phyloP scores from a whole-genome alignment of 1,140 invertebrate genomes.

The Nasonia vitripennis region DNA sequence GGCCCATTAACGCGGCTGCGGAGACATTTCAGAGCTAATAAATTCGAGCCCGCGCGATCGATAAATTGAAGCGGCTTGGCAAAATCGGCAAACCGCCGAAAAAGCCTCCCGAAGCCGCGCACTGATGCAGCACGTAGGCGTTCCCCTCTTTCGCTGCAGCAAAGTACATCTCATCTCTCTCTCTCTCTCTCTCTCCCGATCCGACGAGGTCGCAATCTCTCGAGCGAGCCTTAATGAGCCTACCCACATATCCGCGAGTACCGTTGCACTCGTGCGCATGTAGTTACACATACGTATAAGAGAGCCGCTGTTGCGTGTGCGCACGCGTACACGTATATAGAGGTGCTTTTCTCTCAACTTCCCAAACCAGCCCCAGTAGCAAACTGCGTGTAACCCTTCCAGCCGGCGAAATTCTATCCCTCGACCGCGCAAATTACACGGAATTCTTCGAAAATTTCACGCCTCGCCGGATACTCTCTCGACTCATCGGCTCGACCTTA shows the following conservation, averaged over 20 bases:
- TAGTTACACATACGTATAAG: neutral
- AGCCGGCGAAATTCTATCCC: neutral
- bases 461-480: neutral
- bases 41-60: too few relatives aligned
- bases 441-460: neutral
- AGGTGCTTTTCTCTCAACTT: too few relatives aligned
- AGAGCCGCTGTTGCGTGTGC: neutral
- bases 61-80: too few relatives aligned
- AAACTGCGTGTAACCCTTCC: neutral
- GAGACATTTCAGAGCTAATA: neutral
- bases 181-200: neutral
- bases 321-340: too few relatives aligned
- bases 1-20: neutral
- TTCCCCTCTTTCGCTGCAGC: neutral
- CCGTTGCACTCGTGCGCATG: neutral
- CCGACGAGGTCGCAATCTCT: neutral
- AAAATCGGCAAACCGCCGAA: too few relatives aligned
- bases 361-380: too few relatives aligned
- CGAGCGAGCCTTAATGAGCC: constrained; percentile 2
- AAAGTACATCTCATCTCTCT: neutral
- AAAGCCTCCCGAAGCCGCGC: neutral
- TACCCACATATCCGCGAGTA: neutral
- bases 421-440: neutral
- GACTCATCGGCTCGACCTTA: neutral
- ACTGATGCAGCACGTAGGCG: neutral